Evolutionary conservation across 2,113 vertebrate genomes (phyloP), one percentile per base, ranked within the genome.

Genomic region (Podarcis muralis): DNA sequence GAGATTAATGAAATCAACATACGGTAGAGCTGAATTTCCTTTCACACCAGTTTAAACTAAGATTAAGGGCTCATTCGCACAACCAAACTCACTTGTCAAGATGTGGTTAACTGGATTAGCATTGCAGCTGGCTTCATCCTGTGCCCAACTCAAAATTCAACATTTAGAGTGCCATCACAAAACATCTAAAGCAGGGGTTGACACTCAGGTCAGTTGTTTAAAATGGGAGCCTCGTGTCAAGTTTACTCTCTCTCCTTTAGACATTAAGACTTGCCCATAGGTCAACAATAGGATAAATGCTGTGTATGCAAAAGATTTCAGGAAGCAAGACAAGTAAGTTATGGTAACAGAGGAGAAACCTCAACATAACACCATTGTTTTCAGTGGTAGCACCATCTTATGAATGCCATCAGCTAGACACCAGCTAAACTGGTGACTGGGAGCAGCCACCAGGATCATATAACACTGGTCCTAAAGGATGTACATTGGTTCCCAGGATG

Each of bases 1-100:
- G 88, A 88, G 90, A 87, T 94, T 89, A 94, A 87, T 94, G 87
- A 87, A 92, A 89, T 89, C 90, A 91, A 84, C 90, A 88, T 75
- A 90, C 78, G 85, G 81, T 79, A 32, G 57, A 40, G 32, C 25
- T 15, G 9, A 68, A 83, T 77, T 90, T 77, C 62, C 71, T 82
- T 76, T 68, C 72, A 76, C 43, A 86, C 62, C 71, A 82, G 27
- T 83, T 86, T 82, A 53, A 77, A 82, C 82, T 66, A 91, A 66
- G 83, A 93, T 88, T 86, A 94, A 89, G 81, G 22, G 25, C 59
- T 83, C 72, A 53, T 83, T 83, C 59, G 35, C 59, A 83, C 87
- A 88, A 88, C 40, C 81, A 77, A 83, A 68, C 8, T 48, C 23
- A 68, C 72, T 83, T 68, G 59, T 43, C 80, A 88, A 83, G 22